A percentile compares a stretch with the other conserved stretches of the same genome.
These are phyloP conservation scores for Aleiodes sp. DNA, from an alignment of 1,140 invertebrate species.

Conservation along the genomic window DNA sequence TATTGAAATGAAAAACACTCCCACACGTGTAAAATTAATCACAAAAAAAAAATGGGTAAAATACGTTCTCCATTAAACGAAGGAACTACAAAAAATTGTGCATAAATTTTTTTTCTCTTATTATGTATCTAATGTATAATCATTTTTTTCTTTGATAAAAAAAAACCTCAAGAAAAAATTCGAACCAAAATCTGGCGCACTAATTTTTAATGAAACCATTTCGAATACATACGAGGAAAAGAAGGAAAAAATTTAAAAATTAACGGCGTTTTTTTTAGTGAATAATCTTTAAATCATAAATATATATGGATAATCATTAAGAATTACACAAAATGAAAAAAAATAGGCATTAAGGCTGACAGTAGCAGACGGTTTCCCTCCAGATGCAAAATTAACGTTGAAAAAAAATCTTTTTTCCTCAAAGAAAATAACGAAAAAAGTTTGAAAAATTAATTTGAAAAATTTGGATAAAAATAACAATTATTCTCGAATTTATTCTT, in stretches of 20 bases:
- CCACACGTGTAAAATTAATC: neutral
- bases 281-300: slow-evolving; percentile 62
- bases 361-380: slow-evolving; percentile 53
- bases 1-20: neutral
- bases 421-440: slow-evolving; percentile 25
- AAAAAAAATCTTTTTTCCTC: neutral
- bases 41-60: neutral
- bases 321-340: slow-evolving; percentile 61
- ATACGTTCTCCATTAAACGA: neutral
- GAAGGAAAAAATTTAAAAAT: slow-evolving; percentile 40
- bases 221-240: slow-evolving; percentile 38
- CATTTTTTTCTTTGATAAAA: slow-evolving; percentile 13
- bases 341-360: slow-evolving; percentile 36
- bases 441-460: slow-evolving; percentile 17
- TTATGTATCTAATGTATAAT: slow-evolving; percentile 11
- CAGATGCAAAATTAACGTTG: slow-evolving; percentile 47
- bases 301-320: slow-evolving; percentile 64
- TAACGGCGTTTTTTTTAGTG: slow-evolving; percentile 59
- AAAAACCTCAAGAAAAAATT: neutral
- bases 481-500: slow-evolving; percentile 38
- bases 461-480: slow-evolving; percentile 23
- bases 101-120: slow-evolving; percentile 22
- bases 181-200: neutral
- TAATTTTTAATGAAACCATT: neutral
- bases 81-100: slow-evolving; percentile 1